Evolutionary conservation across 2,797 vertebrate genomes (phyloP).

Genomic region (Anguilla pacifica): DNA sequence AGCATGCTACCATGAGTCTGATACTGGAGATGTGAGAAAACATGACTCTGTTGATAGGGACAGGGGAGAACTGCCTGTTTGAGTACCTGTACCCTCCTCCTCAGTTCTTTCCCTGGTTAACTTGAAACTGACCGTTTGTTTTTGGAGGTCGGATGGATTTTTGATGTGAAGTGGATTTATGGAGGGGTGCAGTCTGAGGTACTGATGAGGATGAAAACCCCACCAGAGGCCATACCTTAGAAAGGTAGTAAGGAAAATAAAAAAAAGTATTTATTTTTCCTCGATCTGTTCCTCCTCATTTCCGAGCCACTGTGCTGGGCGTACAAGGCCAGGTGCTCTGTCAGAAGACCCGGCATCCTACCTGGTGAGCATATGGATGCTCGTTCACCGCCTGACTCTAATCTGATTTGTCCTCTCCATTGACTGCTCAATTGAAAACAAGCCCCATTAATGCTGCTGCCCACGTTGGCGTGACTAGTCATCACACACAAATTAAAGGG

Average conservation of each 20-base stretch:
- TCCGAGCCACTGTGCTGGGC: neutral
- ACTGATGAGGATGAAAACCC: neutral
- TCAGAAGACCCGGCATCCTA: neutral
- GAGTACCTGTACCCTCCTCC: neutral
- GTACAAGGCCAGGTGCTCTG: neutral
- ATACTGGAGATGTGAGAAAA: neutral
- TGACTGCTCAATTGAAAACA: neutral
- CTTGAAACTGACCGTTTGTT: neutral
- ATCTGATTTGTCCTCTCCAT: neutral
- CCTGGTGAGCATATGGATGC: neutral
- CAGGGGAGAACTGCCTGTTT: neutral
- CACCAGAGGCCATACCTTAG: neutral
- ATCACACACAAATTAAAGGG: neutral
- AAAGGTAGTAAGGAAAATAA: neutral
- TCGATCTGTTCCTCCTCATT: neutral
- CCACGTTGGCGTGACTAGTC: neutral
- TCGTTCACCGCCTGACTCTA: neutral
- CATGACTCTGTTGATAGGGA: neutral
- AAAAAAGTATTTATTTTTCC: neutral
- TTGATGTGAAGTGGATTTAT: neutral
- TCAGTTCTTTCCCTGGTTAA: neutral
- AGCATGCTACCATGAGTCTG: neutral
- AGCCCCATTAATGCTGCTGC: neutral
- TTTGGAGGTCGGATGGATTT: neutral
- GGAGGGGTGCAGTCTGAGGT: neutral